Base-by-base conservation (phyloP, 1,140 invertebrate species). In the Drosophila melanogaster region DNA sequence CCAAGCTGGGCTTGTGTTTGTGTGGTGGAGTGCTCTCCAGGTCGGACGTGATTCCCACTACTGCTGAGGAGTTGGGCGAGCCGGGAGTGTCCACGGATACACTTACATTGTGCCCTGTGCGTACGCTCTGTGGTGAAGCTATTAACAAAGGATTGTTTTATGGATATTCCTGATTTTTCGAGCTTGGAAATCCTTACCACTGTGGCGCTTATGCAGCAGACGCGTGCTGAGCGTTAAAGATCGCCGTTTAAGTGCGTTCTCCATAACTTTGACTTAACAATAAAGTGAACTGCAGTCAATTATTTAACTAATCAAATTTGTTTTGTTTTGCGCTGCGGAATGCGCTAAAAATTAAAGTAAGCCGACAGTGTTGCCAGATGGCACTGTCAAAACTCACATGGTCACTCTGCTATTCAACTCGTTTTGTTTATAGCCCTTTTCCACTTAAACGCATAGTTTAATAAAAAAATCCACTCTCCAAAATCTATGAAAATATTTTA, bases 141-240 rank as follows among this genome's bases (percentile, higher is more conserved):
- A 8, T 3, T n/a, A 11, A 35, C 61, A 35, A 38, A 14, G 8
- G 0, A 30, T 30, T 7, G 3, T 12, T 47, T 64, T 43, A 15
- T 7, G 7, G 10, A 4, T 4, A 10, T 19, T 49, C n/a, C 4
- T 1, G 6, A 1, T 2, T 6, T 8, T 8, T 3, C 5, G 1
- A 5, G 6, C 2, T n/a, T 33, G 0, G 3, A 44, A 19, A 17
- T 2, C 59, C 46, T 75, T 73, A 90, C 86, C 81, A 64, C 86
- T 90, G 66, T 90, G 90, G 6, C 90, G 72, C 41, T 91, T 91
- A 3, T 91, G 71, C 51, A 90, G 59, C 44, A 91, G 43, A 17
- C 84, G 73, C 15, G 55, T 78, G 55, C 75, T 78, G 4, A 91
- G 59, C 19, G 90, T 90, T 8, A 83, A 38, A 37, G 86, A 90